A percentile compares a stretch with the other conserved stretches of the same genome.
phyloP scores from a whole-genome alignment of 2,888 invertebrate genomes.

The Pycnomerus fuliginosus region DNA sequence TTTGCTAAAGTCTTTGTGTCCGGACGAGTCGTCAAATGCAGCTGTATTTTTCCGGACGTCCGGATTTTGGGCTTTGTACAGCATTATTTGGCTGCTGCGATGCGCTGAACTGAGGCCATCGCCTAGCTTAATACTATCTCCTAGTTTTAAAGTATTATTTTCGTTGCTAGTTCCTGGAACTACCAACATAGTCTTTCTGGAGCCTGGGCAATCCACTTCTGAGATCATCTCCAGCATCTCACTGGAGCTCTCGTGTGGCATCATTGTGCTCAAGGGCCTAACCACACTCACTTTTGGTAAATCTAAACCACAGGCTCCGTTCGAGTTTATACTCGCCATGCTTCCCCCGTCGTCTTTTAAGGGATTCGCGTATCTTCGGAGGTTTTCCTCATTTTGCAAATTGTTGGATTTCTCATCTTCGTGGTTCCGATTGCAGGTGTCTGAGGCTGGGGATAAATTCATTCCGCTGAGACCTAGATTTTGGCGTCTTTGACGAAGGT shows the following conservation, averaged over 20 bases:
- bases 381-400: constrained; percentile 86
- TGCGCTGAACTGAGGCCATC: constrained; percentile 53
- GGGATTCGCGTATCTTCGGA: constrained; percentile 80
- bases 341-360: constrained; percentile 61
- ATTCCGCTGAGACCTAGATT: constrained; percentile 57
- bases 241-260: constrained; percentile 54
- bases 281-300: constrained; percentile 54
- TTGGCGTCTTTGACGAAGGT: constrained; percentile 59
- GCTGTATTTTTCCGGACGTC: constrained; percentile 84
- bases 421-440: constrained; percentile 64
- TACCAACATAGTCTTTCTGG: constrained; percentile 49
- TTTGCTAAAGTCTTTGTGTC: constrained; percentile 75
- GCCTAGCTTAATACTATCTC: constrained; percentile 38
- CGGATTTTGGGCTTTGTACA: constrained; percentile 82
- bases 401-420: constrained; percentile 90
- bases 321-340: constrained; percentile 44
- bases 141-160: constrained; percentile 40
- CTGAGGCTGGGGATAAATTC: constrained; percentile 58
- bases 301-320: constrained; percentile 45
- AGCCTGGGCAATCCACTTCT: constrained; percentile 57
- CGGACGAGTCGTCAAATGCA: constrained; percentile 57
- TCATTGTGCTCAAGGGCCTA: constrained; percentile 51
- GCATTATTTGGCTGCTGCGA: constrained; percentile 63
- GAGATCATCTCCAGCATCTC: constrained; percentile 66
- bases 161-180: constrained; percentile 53